Evolutionary conservation across 2,888 invertebrate species (phyloP).

Genomic region (Agrenia bidenticulata): DNA sequence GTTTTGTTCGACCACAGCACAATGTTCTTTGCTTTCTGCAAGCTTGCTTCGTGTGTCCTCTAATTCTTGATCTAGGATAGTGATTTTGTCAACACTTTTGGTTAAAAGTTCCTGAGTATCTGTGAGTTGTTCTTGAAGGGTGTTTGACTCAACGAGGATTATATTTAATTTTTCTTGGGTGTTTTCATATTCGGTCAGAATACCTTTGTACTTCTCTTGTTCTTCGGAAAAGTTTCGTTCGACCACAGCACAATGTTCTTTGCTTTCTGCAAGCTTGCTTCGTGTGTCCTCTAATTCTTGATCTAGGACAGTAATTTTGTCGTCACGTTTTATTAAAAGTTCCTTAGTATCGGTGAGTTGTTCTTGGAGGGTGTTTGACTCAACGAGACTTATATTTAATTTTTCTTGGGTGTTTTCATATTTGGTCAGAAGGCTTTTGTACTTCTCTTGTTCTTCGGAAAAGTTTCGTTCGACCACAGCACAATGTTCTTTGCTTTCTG

Average conservation of each 20-base stretch:
- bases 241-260: neutral
- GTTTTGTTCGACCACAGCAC: neutral
- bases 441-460: no score
- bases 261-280: neutral
- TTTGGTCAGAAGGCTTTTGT: no score
- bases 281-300: neutral
- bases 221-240: no score
- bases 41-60: neutral
- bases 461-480: neutral
- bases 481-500: neutral
- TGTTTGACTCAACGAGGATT: neutral
- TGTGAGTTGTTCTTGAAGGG: conserved; percentile 15
- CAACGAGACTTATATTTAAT: neutral
- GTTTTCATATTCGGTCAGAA: no score
- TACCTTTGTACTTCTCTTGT: no score
- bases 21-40: neutral
- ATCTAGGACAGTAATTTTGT: neutral
- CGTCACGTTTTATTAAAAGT: no score
- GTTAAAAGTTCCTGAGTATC: no score
- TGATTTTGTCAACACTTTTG: no score
- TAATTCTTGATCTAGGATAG: neutral
- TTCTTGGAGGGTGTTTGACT: conserved; percentile 7
- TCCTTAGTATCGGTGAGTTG: conserved; percentile 21
- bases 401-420: neutral
- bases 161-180: neutral